These are phyloP conservation scores for Magallana nippona DNA, from an alignment of 2,888 invertebrate species.

Conservation along the genomic window DNA sequence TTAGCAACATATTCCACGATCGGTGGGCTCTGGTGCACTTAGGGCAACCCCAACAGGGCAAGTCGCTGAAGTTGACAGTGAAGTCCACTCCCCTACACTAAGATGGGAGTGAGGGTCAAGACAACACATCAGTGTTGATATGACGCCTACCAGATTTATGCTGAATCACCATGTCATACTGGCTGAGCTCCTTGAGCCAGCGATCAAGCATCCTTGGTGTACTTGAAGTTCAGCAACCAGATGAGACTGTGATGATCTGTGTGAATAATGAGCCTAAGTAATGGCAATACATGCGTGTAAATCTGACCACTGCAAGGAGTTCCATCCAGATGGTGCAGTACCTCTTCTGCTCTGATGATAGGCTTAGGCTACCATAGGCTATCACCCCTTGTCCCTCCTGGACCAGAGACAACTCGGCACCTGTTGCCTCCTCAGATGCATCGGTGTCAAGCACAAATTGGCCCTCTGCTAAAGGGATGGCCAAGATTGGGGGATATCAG, in stretches of 20 bases:
- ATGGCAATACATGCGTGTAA: slow-evolving; percentile 51
- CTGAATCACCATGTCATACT: not conserved
- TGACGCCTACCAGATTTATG: not conserved
- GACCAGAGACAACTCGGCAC: slow-evolving; percentile 46
- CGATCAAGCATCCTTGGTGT: not conserved
- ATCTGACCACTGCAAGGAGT: slow-evolving; percentile 49
- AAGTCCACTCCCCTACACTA: too few species aligned
- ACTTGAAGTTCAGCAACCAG: not conserved
- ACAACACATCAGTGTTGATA: too few species aligned
- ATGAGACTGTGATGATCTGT: slow-evolving; percentile 13
- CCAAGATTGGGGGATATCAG: slow-evolving; percentile 40
- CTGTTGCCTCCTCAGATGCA: slow-evolving; percentile 41
- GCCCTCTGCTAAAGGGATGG: slow-evolving; percentile 35
- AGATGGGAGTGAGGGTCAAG: too few species aligned
- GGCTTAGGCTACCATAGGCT: slow-evolving; percentile 44
- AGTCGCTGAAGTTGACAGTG: too few species aligned
- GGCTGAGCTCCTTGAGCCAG: not conserved
- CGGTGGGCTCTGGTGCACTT: too few species aligned
- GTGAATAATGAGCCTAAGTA: slow-evolving; percentile 32
- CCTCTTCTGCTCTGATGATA: slow-evolving; percentile 34
- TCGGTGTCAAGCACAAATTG: slow-evolving; percentile 47
- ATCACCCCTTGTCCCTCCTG: slow-evolving; percentile 46
- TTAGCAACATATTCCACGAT: too few species aligned
- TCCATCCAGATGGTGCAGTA: slow-evolving; percentile 52
- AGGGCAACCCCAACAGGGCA: too few species aligned